A percentile compares a stretch with the other conserved stretches of the same genome.
Conservation (phyloP, 2,888 invertebrate genomes). For the Ganaspis brasiliensis region DNA sequence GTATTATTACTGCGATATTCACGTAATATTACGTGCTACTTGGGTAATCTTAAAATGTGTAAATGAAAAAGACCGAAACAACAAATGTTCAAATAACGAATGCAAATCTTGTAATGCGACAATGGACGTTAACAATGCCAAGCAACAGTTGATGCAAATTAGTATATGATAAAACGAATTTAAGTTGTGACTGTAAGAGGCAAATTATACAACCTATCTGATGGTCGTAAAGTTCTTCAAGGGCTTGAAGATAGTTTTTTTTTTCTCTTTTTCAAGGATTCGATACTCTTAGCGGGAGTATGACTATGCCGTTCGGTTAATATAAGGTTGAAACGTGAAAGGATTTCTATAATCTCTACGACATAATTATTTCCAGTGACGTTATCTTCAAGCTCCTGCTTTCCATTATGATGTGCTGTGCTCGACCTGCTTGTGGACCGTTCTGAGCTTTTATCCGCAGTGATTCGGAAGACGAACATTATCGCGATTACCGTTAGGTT, state of each 20-base stretch:
- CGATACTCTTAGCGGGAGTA: neutral
- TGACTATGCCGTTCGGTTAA: constrained; percentile 55
- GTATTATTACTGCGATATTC: no score
- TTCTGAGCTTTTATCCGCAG: constrained; percentile 36
- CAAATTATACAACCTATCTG: constrained; percentile 14
- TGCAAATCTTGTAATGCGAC: no score
- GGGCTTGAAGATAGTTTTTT: constrained; percentile 39
- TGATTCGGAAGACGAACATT: constrained; percentile 43
- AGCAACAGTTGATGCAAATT: constrained; percentile 14
- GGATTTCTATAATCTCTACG: constrained; percentile 63
- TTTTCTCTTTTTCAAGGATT: neutral
- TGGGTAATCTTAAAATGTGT: no score
- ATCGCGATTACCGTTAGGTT: constrained; percentile 40
- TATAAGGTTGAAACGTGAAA: constrained; percentile 64
- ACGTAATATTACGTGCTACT: no score
- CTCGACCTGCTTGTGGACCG: constrained; percentile 32
- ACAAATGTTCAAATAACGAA: no score
- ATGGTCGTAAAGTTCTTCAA: constrained; percentile 33
- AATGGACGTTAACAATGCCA: no score
- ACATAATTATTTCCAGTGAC: constrained; percentile 64
- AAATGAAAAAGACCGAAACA: no score
- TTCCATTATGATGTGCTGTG: constrained; percentile 42
- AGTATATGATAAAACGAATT: neutral
- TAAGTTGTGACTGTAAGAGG: constrained; percentile 5
- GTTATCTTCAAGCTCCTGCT: constrained; percentile 56